Evolutionary conservation across 1,140 invertebrate genomes (phyloP), one percentile per base, ranked within the genome.

Genomic region (Ctenoplectra terminalis): DNA sequence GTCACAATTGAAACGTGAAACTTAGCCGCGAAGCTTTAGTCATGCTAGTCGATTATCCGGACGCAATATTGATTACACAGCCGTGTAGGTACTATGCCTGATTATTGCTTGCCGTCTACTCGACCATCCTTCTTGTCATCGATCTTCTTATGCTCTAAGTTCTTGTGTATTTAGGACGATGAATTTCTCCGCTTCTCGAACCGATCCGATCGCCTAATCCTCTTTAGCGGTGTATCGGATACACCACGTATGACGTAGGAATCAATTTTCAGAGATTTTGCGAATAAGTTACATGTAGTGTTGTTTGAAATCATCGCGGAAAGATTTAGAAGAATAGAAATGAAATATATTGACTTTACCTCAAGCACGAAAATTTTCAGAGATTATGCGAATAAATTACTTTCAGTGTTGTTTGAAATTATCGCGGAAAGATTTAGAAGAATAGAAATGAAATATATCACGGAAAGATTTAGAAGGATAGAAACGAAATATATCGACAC

Each of bases 1-100:
- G 70, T n/a, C 61, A 64, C 67, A 70, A 79, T 86, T 88, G 91
- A 90, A 90, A 92, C 83, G 87, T 85, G 88, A 92, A 84, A 87
- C 86, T 83, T 85, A 87, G n/a, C 87, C 87, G 82, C 81, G 87
- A 91, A 92, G 90, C 91, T 92, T 92, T 90, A 87, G 83, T 75
- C 83, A 80, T 86, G 82, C 81, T 82, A 60, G 84, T 89, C 81
- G 90, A 92, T 89, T 88, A 88, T 85, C 85, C 83, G 67, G 73
- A 84, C 60, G 83, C 87, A 81, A 87, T 90, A 90, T 90, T 81
- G 89, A 90, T 88, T 89, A 81, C 75, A 75, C 58, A 64, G 48
- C 31, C 77, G 48, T 86, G 54, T 74, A n/a, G n/a, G n/a, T n/a
- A 74, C 56, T 60, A 64, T 81, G 43, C 63, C 64, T 75, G 74